These are phyloP conservation scores for Drosophila obscura DNA, from an alignment of 1,140 invertebrate genomes.

Conservation along the genomic window DNA sequence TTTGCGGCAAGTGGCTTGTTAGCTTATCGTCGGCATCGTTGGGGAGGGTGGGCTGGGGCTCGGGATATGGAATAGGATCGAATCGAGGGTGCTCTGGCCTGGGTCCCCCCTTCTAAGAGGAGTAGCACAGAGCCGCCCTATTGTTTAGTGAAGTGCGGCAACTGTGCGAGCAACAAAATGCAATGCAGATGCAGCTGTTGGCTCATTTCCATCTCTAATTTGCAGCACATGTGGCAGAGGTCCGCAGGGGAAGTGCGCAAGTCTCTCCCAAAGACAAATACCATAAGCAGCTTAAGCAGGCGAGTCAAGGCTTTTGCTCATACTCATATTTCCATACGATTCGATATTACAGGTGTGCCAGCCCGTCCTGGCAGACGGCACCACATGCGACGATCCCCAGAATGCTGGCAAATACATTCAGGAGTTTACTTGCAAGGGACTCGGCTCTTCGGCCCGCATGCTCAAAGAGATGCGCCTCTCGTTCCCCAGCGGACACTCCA, in stretches of 20 bases:
- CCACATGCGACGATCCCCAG: slow-evolving; percentile 85
- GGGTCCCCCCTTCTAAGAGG: slow-evolving; percentile 9
- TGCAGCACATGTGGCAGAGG: slow-evolving; percentile 58
- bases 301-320: slow-evolving; percentile 18
- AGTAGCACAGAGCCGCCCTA: slow-evolving; percentile 64
- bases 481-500: slow-evolving; percentile 93
- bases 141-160: slow-evolving; percentile 72
- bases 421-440: slow-evolving; percentile 86
- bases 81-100: too few species aligned
- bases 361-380: slow-evolving; percentile 85
- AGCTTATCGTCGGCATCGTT: slow-evolving; percentile 27
- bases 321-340: slow-evolving; percentile 1
- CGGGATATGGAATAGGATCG: neutral
- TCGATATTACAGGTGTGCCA: slow-evolving; percentile 86
- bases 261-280: slow-evolving; percentile 1
- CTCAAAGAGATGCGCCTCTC: slow-evolving; percentile 91
- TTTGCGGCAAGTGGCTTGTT: slow-evolving; percentile 52
- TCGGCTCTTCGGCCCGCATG: slow-evolving; percentile 85
- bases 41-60: slow-evolving; percentile 3
- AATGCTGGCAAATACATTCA: slow-evolving; percentile 88
- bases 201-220: slow-evolving; percentile 39
- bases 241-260: neutral
- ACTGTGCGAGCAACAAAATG: slow-evolving; percentile 39
- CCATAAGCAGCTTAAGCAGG: slow-evolving; percentile 30
- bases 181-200: slow-evolving; percentile 43